Percentiles rank a stretch among this genome's conserved stretches.
phyloP scores from a whole-genome alignment of 2,797 vertebrate species.

The Eulemur coronatus region DNA sequence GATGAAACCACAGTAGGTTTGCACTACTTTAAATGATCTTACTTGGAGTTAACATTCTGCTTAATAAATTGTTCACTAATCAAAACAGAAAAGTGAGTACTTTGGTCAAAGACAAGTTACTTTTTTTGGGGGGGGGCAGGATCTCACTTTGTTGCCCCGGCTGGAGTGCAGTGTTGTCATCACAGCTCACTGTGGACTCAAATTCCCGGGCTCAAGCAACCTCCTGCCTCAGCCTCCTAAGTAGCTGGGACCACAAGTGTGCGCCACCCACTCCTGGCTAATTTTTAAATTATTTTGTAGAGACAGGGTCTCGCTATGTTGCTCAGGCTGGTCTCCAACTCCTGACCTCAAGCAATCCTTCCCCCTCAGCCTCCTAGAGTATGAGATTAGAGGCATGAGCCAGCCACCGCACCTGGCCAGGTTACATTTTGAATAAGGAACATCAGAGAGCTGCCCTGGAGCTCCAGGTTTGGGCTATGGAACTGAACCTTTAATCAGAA shows the following conservation, averaged over 20 bases:
- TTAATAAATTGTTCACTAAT: neutral
- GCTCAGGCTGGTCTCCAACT: neutral
- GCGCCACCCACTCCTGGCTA: neutral
- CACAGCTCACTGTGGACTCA: neutral
- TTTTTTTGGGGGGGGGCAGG: neutral
- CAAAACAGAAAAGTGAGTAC: neutral
- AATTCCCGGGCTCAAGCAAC: neutral
- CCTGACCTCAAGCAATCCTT: neutral
- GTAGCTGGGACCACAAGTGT: neutral
- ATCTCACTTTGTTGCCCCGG: too few species aligned
- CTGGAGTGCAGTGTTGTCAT: neutral
- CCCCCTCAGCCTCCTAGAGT: neutral
- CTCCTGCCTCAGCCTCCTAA: neutral
- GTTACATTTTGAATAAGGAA: neutral
- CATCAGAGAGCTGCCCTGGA: neutral
- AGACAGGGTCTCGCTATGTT: neutral
- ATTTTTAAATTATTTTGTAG: neutral
- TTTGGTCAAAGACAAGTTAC: neutral
- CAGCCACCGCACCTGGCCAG: neutral
- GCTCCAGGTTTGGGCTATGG: neutral
- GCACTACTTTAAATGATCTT: neutral
- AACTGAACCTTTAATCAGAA: neutral
- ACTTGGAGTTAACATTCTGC: neutral
- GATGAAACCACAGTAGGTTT: neutral
- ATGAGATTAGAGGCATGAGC: neutral